Percentiles rank a stretch among this genome's conserved stretches.
Evolutionary conservation across 2,888 invertebrate species (phyloP).

Genomic region (Thera britannica): DNA sequence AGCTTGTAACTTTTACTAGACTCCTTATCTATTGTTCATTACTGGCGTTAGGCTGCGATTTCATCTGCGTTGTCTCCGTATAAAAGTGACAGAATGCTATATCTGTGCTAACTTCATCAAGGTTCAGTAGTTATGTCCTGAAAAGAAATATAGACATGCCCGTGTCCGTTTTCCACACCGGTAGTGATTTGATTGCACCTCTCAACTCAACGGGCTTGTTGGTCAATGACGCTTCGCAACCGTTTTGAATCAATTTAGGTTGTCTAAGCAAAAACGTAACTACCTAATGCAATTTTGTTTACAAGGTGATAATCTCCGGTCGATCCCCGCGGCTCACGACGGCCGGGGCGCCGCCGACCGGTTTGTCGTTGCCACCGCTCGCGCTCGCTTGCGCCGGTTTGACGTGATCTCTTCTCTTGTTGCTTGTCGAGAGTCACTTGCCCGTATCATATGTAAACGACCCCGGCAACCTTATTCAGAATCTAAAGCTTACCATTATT

Average conservation of each 20-base stretch:
- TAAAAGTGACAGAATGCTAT: neutral
- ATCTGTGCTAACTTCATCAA: neutral
- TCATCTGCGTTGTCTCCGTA: neutral
- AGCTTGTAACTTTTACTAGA: neutral
- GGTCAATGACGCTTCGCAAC: constrained; percentile 29
- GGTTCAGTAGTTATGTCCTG: neutral
- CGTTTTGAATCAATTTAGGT: constrained; percentile 23
- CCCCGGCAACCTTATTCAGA: constrained; percentile 67
- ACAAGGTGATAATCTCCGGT: constrained; percentile 77
- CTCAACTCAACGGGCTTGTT: constrained; percentile 3
- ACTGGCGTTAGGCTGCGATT: neutral
- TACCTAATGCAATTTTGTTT: constrained; percentile 76
- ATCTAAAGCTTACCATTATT: constrained; percentile 48
- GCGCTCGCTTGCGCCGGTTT: constrained; percentile 80
- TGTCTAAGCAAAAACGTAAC: constrained; percentile 55
- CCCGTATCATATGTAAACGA: constrained; percentile 77
- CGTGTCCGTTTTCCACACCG: constrained; percentile 2
- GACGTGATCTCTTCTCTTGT: constrained; percentile 80
- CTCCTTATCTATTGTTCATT: neutral
- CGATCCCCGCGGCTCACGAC: constrained; percentile 61
- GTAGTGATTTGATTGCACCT: constrained; percentile 7
- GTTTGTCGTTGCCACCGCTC: constrained; percentile 78
- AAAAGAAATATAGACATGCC: constrained; percentile 6
- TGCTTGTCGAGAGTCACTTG: constrained; percentile 72
- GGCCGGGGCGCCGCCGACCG: constrained; percentile 79